These are phyloP conservation scores for Euglossa dilemma DNA, from an alignment of 1,140 invertebrate species.

Conservation along the genomic window DNA sequence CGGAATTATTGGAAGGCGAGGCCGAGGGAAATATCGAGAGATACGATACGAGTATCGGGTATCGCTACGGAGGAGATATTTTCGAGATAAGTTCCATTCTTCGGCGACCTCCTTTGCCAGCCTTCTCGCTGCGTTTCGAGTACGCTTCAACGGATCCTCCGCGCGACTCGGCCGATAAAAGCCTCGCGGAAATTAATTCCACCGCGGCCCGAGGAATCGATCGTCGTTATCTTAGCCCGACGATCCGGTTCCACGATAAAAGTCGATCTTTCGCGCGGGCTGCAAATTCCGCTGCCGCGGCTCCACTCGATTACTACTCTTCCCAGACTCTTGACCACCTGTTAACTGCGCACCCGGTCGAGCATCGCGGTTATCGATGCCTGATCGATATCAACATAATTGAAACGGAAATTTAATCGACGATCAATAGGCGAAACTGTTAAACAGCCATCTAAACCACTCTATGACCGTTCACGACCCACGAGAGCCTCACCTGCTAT, in stretches of 20 bases:
- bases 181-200: not conserved
- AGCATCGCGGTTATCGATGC: not conserved
- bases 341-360: conserved; percentile 16
- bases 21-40: not conserved
- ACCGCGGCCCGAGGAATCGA: not conserved
- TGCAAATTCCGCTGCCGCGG: not conserved
- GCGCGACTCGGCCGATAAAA: not conserved
- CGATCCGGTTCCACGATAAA: not conserved
- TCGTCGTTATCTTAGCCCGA: not conserved
- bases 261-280: not conserved
- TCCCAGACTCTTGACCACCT: conserved; percentile 33
- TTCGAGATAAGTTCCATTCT: conserved; percentile 5
- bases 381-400: conserved; percentile 23
- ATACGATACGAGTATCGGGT: not conserved
- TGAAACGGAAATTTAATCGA: conserved; percentile 18
- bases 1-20: no score
- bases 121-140: not conserved
- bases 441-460: not conserved
- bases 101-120: not conserved
- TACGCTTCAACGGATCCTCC: not conserved
- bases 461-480: not conserved
- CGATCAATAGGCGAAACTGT: not conserved
- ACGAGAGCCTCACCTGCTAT: not conserved
- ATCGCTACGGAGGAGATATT: not conserved
- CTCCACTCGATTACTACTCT: conserved; percentile 4